Evolutionary conservation across 1,140 invertebrate species (phyloP).

Genomic region (Drosophila ambigua): DNA sequence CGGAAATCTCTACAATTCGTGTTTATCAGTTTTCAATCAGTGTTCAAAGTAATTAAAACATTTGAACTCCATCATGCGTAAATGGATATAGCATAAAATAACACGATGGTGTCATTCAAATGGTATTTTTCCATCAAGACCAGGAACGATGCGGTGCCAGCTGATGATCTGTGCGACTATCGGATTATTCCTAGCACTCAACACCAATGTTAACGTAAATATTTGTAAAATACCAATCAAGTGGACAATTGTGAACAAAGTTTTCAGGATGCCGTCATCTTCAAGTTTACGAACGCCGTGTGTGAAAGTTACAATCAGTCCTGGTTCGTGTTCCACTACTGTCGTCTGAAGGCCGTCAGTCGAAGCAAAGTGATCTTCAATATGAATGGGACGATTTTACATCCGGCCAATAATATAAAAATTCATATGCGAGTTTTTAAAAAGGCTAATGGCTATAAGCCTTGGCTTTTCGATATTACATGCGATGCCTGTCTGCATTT

Average conservation of each 20-base stretch:
- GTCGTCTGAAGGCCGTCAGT: slow-evolving; percentile 23
- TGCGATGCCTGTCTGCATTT: slow-evolving; percentile 9
- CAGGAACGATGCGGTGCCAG: too few species aligned
- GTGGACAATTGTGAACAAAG: not conserved
- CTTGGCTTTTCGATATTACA: slow-evolving; percentile 13
- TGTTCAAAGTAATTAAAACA: too few species aligned
- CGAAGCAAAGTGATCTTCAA: slow-evolving; percentile 7
- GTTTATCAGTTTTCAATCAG: too few species aligned
- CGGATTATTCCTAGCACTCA: slow-evolving; percentile 22
- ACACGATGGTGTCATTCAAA: too few species aligned
- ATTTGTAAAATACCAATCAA: slow-evolving; percentile 1
- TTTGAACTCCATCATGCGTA: too few species aligned
- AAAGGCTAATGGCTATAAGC: slow-evolving; percentile 28
- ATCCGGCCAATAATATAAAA: slow-evolving; percentile 3
- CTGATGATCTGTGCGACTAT: slow-evolving; percentile 4
- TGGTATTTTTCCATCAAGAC: too few species aligned
- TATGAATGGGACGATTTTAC: slow-evolving; percentile 14
- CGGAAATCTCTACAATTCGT: too few species aligned
- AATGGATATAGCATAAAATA: too few species aligned
- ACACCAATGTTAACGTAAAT: not conserved
- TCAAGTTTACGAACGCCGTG: slow-evolving; percentile 26
- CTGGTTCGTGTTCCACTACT: slow-evolving; percentile 20
- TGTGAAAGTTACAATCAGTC: slow-evolving; percentile 23
- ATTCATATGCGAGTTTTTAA: slow-evolving; percentile 12
- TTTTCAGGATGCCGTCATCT: slow-evolving; percentile 18